These are phyloP conservation scores for Acleris sparsana DNA, from an alignment of 2,888 invertebrate species.

Conservation along the genomic window DNA sequence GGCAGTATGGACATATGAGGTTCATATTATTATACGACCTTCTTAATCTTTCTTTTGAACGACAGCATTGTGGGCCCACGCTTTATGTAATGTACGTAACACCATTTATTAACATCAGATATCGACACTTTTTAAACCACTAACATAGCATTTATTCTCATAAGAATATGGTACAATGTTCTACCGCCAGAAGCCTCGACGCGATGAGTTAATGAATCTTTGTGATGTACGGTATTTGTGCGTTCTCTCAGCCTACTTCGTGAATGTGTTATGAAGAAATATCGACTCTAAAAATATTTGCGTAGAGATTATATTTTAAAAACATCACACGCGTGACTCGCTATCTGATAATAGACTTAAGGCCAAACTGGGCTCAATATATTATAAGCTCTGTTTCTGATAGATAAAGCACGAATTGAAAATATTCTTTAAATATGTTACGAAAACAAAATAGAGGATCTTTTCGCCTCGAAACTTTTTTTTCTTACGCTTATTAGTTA, in stretches of 20 bases:
- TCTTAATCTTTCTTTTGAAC: too few relatives aligned
- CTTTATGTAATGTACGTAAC: slow-evolving; percentile 40
- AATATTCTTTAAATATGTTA: slow-evolving; percentile 60
- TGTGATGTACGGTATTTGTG: slow-evolving; percentile 78
- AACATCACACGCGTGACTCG: slow-evolving; percentile 61
- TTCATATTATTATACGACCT: too few relatives aligned
- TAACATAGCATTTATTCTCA: slow-evolving; percentile 37
- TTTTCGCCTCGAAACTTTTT: slow-evolving; percentile 80
- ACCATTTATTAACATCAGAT: slow-evolving; percentile 34
- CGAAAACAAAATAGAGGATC: slow-evolving; percentile 69
- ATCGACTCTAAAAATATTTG: slow-evolving; percentile 61
- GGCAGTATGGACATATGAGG: too few relatives aligned
- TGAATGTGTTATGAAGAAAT: slow-evolving; percentile 69
- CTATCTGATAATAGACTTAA: slow-evolving; percentile 72
- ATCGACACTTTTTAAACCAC: slow-evolving; percentile 16
- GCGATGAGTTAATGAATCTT: slow-evolving; percentile 75
- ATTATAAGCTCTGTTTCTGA: slow-evolving; percentile 61
- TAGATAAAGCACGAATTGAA: slow-evolving; percentile 54
- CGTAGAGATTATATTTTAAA: slow-evolving; percentile 68
- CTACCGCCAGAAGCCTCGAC: slow-evolving; percentile 50
- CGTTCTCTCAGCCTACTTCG: slow-evolving; percentile 82
- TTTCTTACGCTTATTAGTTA: slow-evolving; percentile 81
- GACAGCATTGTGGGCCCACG: slow-evolving; percentile 19
- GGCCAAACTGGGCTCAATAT: slow-evolving; percentile 51
- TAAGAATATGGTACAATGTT: slow-evolving; percentile 46